Conservation (phyloP, 2,113 vertebrate species). For the Lethenteron camtschaticum region DNA sequence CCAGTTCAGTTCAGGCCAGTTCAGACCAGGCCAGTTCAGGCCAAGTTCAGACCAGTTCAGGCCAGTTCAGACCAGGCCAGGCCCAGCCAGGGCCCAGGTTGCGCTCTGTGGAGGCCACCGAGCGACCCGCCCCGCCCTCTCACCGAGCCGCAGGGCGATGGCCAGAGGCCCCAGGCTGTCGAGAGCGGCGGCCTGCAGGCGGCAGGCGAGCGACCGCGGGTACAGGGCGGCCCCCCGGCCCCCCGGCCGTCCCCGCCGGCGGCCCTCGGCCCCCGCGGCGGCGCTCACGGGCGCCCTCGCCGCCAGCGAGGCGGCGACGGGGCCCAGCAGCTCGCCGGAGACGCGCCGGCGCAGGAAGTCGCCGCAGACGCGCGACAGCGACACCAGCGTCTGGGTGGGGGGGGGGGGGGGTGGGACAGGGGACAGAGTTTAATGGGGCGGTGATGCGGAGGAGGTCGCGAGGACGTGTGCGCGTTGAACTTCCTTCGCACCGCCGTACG, state of each 20-base stretch:
- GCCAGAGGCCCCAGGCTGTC: slow-evolving; percentile 60
- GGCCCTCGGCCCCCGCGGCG: slow-evolving; percentile 22
- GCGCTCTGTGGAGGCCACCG: too few relatives aligned
- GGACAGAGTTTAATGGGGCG: not conserved
- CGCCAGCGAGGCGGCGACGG: slow-evolving; percentile 32
- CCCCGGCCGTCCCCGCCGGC: too few relatives aligned
- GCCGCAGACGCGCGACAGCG: slow-evolving; percentile 37
- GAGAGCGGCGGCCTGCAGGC: slow-evolving; percentile 57
- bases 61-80: too few relatives aligned
- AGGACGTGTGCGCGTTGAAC: too few relatives aligned
- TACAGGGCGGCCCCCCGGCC: slow-evolving; percentile 26
- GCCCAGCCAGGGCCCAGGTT: too few relatives aligned
- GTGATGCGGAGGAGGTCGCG: fast-evolving
- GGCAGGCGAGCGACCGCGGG: slow-evolving; percentile 53
- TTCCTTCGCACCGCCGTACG: not conserved
- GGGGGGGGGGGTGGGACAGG: slow-evolving; percentile 7
- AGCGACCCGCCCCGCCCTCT: slow-evolving; percentile 14
- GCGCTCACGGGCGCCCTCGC: slow-evolving; percentile 48
- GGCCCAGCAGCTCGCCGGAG: slow-evolving; percentile 59
- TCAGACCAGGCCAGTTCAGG: too few relatives aligned
- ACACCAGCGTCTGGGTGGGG: slow-evolving; percentile 39
- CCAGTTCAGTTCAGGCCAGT: too few relatives aligned
- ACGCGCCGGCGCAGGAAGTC: slow-evolving; percentile 62
- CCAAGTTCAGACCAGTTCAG: too few relatives aligned
- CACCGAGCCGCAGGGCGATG: slow-evolving; percentile 47